A percentile compares a stretch with the other conserved stretches of the same genome.
Evolutionary conservation across 2,113 vertebrate species (phyloP).

Genomic region (Heterochromis multidens): DNA sequence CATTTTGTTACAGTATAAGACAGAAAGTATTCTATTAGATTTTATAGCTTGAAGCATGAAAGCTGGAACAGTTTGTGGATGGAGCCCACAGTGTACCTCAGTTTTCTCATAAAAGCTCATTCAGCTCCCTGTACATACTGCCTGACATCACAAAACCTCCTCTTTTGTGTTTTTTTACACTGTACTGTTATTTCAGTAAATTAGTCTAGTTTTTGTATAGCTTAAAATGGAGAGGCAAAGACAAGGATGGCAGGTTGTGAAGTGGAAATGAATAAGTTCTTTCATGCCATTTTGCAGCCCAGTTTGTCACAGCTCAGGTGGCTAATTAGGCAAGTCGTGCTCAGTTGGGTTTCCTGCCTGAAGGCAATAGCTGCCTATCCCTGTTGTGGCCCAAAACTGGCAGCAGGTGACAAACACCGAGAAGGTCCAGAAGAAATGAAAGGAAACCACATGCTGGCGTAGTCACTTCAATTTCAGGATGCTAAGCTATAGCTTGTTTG

Average conservation of each 20-base stretch:
- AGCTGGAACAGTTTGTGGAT: background rate
- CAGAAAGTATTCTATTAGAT: background rate
- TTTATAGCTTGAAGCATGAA: background rate
- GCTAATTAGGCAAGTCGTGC: conserved; percentile 40
- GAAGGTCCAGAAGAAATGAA: background rate
- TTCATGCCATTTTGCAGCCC: background rate
- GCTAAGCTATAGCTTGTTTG: background rate
- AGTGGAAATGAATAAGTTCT: background rate
- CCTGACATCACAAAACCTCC: too few relatives aligned
- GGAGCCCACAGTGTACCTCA: background rate
- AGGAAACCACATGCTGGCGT: background rate
- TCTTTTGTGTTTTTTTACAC: too few relatives aligned
- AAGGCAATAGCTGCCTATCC: background rate
- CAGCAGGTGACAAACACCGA: background rate
- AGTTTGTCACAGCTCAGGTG: conserved; percentile 12
- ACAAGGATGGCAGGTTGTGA: background rate
- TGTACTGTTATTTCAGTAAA: too few relatives aligned
- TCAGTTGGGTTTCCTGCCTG: conserved; percentile 4
- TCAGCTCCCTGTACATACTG: too few relatives aligned
- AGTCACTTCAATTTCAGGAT: background rate
- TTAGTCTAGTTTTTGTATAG: too few relatives aligned
- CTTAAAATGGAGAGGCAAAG: background rate
- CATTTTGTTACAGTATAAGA: conserved; percentile 1
- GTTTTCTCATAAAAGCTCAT: background rate
- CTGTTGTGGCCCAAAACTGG: background rate